Evolutionary conservation across 2,888 invertebrate genomes (phyloP).

Genomic region (Asteroscopus sphinx): DNA sequence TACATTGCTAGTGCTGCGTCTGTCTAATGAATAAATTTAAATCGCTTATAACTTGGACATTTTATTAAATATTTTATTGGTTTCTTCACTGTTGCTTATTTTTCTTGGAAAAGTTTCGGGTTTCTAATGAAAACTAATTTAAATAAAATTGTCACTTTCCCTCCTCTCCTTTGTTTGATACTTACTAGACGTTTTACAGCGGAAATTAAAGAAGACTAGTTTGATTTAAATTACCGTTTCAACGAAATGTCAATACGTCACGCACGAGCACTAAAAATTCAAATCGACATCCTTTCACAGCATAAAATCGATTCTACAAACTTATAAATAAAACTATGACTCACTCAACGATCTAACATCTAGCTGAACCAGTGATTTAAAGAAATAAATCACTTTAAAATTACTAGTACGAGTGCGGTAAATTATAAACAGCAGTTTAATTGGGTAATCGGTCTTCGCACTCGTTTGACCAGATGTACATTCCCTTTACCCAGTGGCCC

Average conservation of each 20-base stretch:
- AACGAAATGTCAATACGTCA: conserved; percentile 3
- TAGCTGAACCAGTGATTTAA: conserved; percentile 8
- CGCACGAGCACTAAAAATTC: not conserved
- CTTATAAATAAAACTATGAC: conserved; percentile 11
- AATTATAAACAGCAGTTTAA: conserved; percentile 18
- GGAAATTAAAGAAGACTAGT: no score
- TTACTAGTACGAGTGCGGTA: not conserved
- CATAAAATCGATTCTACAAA: conserved; percentile 10
- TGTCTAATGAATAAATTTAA: no score
- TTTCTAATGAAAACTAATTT: no score
- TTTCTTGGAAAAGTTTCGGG: no score
- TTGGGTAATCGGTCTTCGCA: conserved; percentile 36
- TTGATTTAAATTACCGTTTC: not conserved
- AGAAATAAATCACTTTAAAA: conserved; percentile 12
- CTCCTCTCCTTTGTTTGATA: no score
- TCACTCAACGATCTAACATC: conserved; percentile 17
- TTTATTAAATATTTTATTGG: no score
- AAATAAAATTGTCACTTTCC: no score
- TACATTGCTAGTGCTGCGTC: no score
- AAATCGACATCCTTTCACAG: conserved; percentile 25
- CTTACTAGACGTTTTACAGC: no score
- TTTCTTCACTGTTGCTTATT: no score
- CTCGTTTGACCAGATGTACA: conserved; percentile 53
- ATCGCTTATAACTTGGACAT: no score
- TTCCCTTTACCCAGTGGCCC: conserved; percentile 59